Base-by-base conservation (phyloP, 2,113 vertebrate genomes). In the Phycodurus eques region DNA sequence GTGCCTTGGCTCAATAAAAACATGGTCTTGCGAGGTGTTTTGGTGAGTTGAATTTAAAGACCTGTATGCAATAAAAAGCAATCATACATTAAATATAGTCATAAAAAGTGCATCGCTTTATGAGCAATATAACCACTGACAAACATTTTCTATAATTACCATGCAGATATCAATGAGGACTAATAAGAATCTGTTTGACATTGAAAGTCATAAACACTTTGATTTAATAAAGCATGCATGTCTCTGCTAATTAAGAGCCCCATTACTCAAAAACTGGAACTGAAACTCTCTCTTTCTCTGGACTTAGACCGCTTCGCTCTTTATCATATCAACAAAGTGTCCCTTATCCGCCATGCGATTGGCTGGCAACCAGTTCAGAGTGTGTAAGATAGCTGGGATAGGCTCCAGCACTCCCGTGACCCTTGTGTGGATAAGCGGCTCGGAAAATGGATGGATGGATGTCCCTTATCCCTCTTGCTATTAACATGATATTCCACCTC, bases 181-280 rank as follows among this genome's bases (percentile, higher is more conserved):
- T 84, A 71, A 76, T 69, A 76, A 73, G 75, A 89, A 89, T 85
- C 72, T 83, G 78, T 74, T 53, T 84, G 91, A 89, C 89, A 80
- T 85, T 82, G 67, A 78, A 86, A 87, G 87, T 87, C 89, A 90
- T 90, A 88, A 92, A 92, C 87, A 90, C 80, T 89, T 89, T 88
- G 87, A 92, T 92, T 92, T 85, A 89, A 92, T 92, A 90, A 91
- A 90, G 77, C 74, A 80, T 78, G 83, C 79, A 83, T 88, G 90
- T 84, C 92, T 84, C 75, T 71, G 67, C 73, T 89, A 89, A 93
- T 92, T 91, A 92, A 85, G 78, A 79, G 83, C 75, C 75, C 88
- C 90, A 92, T 92, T 92, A 90, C 79, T 92, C 92, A 92, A 87
- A 87, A 75, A 85, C 87, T 63, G 53, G 44, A 72, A 49, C 72